Conservation (phyloP, 1,140 invertebrate genomes). For the Drosophila sproati region DNA sequence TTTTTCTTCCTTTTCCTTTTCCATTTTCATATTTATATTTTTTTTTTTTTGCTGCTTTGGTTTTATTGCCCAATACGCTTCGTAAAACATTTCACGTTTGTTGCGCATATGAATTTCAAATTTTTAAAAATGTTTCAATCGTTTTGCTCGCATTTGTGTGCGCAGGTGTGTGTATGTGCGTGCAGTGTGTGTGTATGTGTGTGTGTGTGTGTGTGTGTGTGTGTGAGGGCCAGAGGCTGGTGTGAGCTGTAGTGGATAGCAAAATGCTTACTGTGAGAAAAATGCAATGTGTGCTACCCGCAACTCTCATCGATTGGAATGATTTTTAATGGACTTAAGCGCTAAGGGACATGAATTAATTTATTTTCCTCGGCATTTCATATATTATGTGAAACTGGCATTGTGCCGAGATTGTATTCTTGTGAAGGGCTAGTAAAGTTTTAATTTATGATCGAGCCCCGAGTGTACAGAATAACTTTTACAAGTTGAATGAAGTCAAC, state of each 20-base stretch:
- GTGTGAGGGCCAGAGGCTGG: conserved; percentile 19
- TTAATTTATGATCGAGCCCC: conserved; percentile 20
- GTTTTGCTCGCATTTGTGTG: conserved; percentile 42
- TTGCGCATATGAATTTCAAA: conserved; percentile 83
- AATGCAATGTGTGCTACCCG: conserved; percentile 65
- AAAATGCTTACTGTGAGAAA: conserved; percentile 83
- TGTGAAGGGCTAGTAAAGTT: background rate
- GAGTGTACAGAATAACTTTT: background rate
- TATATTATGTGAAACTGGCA: conserved; percentile 32
- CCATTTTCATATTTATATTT: conserved; percentile 34
- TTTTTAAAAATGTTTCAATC: conserved; percentile 83
- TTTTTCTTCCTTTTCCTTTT: conserved; percentile 58
- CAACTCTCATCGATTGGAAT: conserved; percentile 68
- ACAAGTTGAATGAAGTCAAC: background rate
- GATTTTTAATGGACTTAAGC: conserved; percentile 80
- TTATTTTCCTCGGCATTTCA: conserved; percentile 46
- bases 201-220: conserved; percentile 20
- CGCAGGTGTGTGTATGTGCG: conserved; percentile 30
- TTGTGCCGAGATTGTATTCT: conserved; percentile 21
- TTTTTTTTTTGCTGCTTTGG: conserved; percentile 55
- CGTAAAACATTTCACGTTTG: conserved; percentile 81
- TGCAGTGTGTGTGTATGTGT: conserved; percentile 23
- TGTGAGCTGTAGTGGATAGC: conserved; percentile 16
- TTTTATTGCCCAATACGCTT: conserved; percentile 82
- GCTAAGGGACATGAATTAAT: conserved; percentile 65